Base-by-base conservation (phyloP, 2,113 vertebrate species). In the Embiotoca jacksoni region DNA sequence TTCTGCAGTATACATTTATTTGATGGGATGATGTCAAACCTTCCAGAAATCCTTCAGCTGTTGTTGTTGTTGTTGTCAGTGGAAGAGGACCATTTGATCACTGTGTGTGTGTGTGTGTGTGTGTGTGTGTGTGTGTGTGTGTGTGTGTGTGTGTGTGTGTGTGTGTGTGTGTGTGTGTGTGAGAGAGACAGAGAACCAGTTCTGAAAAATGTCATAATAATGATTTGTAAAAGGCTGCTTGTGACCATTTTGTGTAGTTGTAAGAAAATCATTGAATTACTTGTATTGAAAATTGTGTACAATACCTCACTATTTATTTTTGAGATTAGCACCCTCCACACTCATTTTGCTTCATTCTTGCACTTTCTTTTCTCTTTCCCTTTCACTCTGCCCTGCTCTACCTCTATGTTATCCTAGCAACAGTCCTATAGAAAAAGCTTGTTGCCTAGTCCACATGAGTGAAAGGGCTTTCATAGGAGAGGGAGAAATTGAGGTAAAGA, bases 381-480 rank as follows among this genome's bases (percentile, higher is more conserved):
- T 44, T 66, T 72, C 57, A 76, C 16, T 14, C 64, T 82, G 60
- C 75, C 75, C 86, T 86, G 67, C 63, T 89, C 78, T 84, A 78
- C 80, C 73, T 82, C 76, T 44, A 60, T 63, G 90, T 94, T 92
- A 59, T 88, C 90, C 64, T 81, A 80, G 86, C 79, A 94, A 94
- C 90, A 9, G 52, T 79, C 83, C 82, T 85, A 91, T 90, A 91
- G 90, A 90, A 89, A 82, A 87, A 65, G 70, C 89, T 44, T 80
- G 92, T 91, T 91, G 89, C 87, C 90, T 86, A 82, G 85, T 81
- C 88, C 91, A 91, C 91, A 74, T 14, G 68, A 80, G 70, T 81
- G 75, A 71, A 72, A 57, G 72, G 70, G 82, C 47, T 81, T 89
- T 84, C 46, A 82, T 13, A 5, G 64, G 64, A 63, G 73, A 82